phyloP scores from a whole-genome alignment of 2,797 vertebrate genomes.

The Mallotus villosus region DNA sequence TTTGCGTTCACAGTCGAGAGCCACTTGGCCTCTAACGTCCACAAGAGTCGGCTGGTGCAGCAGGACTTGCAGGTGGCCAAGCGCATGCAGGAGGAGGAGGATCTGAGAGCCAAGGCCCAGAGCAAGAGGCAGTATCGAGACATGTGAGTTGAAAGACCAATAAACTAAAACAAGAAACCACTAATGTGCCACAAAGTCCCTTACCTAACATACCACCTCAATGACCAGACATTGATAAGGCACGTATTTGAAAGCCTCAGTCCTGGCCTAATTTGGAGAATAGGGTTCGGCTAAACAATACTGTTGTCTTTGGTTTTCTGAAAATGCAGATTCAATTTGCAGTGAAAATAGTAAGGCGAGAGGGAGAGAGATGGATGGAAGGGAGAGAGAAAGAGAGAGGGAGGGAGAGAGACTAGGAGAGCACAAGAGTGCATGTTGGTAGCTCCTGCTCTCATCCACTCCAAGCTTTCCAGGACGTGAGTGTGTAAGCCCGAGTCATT shows the following conservation, averaged over 20 bases:
- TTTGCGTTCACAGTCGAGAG: conserved; percentile 85
- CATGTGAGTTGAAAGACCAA: conserved; percentile 76
- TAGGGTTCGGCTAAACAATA: too few relatives aligned
- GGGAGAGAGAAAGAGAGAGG: too few relatives aligned
- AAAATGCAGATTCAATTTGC: conserved; percentile 32
- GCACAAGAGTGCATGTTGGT: conserved; percentile 18
- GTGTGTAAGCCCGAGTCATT: neutral
- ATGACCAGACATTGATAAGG: too few relatives aligned
- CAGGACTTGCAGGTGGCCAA: conserved; percentile 94
- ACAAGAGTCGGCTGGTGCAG: conserved; percentile 92
- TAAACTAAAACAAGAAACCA: too few relatives aligned
- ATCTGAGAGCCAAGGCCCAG: conserved; percentile 82
- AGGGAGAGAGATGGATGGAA: too few relatives aligned
- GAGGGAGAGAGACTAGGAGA: too few relatives aligned
- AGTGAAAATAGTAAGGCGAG: conserved; percentile 1
- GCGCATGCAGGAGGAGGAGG: conserved; percentile 93
- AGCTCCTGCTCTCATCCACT: conserved; percentile 29
- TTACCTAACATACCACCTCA: too few relatives aligned
- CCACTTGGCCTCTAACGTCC: conserved; percentile 94
- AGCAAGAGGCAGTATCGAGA: conserved; percentile 79
- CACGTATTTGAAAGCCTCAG: too few relatives aligned
- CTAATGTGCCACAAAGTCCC: too few relatives aligned
- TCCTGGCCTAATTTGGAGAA: too few relatives aligned
- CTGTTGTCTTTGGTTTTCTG: neutral
- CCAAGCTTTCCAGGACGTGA: conserved; percentile 20